Base-by-base conservation (phyloP, 2,888 invertebrate species). In the Scaptomyza reducta region DNA sequence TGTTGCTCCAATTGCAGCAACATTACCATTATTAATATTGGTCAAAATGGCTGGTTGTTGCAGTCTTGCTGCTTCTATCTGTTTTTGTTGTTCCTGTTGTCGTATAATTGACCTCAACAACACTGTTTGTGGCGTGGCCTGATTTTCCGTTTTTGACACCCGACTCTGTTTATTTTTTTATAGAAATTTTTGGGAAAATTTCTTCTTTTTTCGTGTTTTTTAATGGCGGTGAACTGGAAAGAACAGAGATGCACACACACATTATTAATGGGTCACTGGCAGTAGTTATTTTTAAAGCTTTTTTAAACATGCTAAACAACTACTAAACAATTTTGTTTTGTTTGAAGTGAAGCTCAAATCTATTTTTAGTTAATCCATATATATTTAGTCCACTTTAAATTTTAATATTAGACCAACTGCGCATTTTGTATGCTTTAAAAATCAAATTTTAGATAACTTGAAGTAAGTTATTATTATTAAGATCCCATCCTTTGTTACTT, bases 1-100 rank as follows among this genome's bases (percentile, higher is more conserved):
- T 77, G 87, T 82, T 90, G 88, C 84, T 89, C 82, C 74, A 85
- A 84, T 72, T 87, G 89, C 89, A 90, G 89, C 89, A 90, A 89
- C 91, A 91, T 91, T 86, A 90, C 90, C 90, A 91, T 91, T 89
- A 90, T 79, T 75, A 75, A 90, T 88, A 79, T 84, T 79, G 79
- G 88, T 84, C 78, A 75, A 83, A 84, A 76, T 82, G 75, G 75
- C 76, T 40, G 40, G 77, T 57, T 70, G 67, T 57, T 53, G 58
- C 61, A 64, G 60, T 83, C 50, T 66, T 70, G 70, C 47, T 58
- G 57, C 65, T 47, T 29, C 38, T 59, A 35, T 57, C 42, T 65
- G 25, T 61, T 67, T 51, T 31, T 51, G 44, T 51, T 56, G 55
- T 61, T 67, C 59, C 27, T 51, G 44, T 51, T 56, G 55, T 54